Evolutionary conservation across 2,113 vertebrate genomes (phyloP).

Genomic region (Pollimyrus isidori): DNA sequence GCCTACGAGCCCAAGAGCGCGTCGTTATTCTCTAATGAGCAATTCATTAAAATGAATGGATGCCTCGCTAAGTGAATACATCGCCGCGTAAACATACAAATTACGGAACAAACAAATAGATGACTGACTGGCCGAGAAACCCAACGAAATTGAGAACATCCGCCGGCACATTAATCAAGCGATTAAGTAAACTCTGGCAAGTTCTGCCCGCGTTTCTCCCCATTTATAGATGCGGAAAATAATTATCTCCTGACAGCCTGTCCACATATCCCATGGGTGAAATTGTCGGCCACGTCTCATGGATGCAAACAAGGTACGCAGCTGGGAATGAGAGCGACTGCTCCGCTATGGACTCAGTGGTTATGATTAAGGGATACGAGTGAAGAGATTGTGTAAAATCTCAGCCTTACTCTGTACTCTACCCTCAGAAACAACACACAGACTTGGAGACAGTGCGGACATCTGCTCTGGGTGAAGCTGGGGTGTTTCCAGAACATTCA

Average conservation of each 20-base stretch:
- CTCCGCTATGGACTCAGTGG: neutral
- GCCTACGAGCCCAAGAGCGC: neutral
- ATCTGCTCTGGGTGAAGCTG: neutral
- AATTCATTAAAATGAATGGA: neutral
- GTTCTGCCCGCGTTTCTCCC: too few relatives aligned
- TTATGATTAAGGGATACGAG: neutral
- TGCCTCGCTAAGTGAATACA: neutral
- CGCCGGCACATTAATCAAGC: neutral
- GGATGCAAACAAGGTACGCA: neutral
- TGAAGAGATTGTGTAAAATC: neutral
- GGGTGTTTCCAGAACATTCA: neutral
- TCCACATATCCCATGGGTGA: neutral
- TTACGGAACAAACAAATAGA: neutral
- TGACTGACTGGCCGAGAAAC: neutral
- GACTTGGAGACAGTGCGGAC: neutral
- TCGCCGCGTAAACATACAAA: neutral
- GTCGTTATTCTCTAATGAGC: neutral
- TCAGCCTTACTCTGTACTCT: neutral
- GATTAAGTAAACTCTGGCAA: neutral
- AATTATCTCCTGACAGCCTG: neutral
- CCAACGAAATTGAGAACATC: neutral
- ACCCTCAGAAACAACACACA: conserved; percentile 1
- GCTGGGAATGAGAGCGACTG: neutral
- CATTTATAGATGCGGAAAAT: neutral
- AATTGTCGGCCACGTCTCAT: neutral